Evolutionary conservation across 2,888 invertebrate species (phyloP).

Genomic region (Candidula unifasciata): DNA sequence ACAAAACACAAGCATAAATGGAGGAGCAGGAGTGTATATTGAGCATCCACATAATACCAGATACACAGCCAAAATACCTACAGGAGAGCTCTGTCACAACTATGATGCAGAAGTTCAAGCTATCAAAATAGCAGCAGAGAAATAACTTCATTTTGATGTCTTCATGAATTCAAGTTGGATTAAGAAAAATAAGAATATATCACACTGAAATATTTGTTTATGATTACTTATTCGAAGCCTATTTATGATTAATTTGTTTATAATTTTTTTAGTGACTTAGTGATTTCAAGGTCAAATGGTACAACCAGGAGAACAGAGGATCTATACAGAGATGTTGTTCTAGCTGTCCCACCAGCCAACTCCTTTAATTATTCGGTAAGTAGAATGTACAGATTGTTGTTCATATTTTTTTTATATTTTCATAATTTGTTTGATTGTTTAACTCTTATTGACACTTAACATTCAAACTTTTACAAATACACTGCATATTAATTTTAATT

Average conservation of each 20-base stretch:
- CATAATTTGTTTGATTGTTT: neutral
- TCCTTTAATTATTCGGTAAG: constrained; percentile 44
- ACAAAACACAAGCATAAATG: too few relatives aligned
- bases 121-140: too few relatives aligned
- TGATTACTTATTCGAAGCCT: too few relatives aligned
- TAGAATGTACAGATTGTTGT: neutral
- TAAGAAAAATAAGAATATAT: too few relatives aligned
- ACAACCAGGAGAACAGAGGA: constrained; percentile 29
- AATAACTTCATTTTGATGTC: too few relatives aligned
- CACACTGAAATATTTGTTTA: too few relatives aligned
- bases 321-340: constrained; percentile 30
- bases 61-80: too few relatives aligned
- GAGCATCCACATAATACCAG: too few relatives aligned
- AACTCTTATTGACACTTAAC: neutral
- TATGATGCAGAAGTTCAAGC: too few relatives aligned
- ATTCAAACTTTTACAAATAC: neutral
- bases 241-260: neutral
- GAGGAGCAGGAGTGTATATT: too few relatives aligned
- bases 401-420: neutral
- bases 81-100: too few relatives aligned
- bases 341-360: constrained; percentile 8
- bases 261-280: constrained; percentile 7
- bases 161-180: too few relatives aligned
- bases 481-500: neutral
- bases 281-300: neutral